Evolutionary conservation across 2,797 vertebrate species (phyloP), one percentile per base, ranked within the genome.

Genomic region (Cuniculus paca): DNA sequence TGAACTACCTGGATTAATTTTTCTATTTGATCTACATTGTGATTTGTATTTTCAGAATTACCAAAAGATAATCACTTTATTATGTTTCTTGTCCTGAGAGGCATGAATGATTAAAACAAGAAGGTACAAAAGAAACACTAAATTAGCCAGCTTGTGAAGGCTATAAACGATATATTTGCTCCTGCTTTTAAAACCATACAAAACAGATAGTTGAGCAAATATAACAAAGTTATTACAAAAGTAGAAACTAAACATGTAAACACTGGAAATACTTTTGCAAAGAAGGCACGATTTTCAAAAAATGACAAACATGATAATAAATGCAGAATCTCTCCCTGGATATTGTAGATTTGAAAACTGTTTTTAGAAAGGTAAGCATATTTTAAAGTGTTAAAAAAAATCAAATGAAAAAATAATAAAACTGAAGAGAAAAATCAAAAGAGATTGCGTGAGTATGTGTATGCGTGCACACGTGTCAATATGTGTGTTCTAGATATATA

Each of bases 201-300:
- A 22, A 98, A 78, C 6, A 97, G 63, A 42, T 79, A n/a, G 65
- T 0, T 54, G 58, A 91, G 94, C 11, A 92, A 95, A 87, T 0
- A 1, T 12, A 50, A 58, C 39, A 87, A 34, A 91, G 84, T 61
- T 91, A 36, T 72, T 56, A 88, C 36, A 77, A 90, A 78, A 94
- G 58, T 94, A 94, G n/a, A 94, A 96, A 97, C 87, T 96, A 94
- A 93, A 74, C 9, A 60, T 19, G 3, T 81, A 72, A 87, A 92
- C 28, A 26, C 0, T 79, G 42, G 9, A 48, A 19, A 81, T 45
- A 72, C 1, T 85, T 91, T 78, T 84, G 19, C 45, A 92, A 84
- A 90, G 54, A 24, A 28, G 39, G 36, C 86, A 88, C 78, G 52
- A 54, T 63, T 70, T 68, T 85, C 3, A 52, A 68, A 84, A 42